A percentile compares a stretch with the other conserved stretches of the same genome.
Conservation (phyloP, 1,140 invertebrate species). For the Heliconius melpomene region DNA sequence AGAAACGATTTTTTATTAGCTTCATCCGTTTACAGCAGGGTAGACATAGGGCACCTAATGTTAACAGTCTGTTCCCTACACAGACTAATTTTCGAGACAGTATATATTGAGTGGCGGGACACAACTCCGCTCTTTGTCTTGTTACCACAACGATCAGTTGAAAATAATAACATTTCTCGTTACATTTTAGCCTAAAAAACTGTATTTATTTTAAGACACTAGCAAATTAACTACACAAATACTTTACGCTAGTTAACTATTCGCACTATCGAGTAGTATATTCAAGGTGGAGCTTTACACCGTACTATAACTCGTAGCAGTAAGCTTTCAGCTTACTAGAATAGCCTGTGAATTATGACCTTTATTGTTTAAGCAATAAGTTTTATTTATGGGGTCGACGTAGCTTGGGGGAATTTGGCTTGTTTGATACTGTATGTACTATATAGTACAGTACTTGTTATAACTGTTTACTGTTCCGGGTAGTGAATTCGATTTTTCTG, state of each 20-base stretch:
- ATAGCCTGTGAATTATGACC: constrained; percentile 37
- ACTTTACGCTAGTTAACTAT: neutral
- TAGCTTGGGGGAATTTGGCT: constrained; percentile 23
- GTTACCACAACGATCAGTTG: neutral
- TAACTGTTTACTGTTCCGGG: no score
- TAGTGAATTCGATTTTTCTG: no score
- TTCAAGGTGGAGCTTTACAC: constrained; percentile 2
- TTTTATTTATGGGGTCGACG: constrained; percentile 39
- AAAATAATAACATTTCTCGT: neutral
- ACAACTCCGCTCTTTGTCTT: neutral
- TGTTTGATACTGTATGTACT: neutral
- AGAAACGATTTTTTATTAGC: no score
- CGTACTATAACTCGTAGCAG: constrained; percentile 3
- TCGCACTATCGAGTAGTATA: neutral
- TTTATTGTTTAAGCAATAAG: constrained; percentile 42
- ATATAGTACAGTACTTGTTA: neutral
- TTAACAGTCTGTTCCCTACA: no score
- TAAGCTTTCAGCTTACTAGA: constrained; percentile 14
- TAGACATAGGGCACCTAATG: no score
- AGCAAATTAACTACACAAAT: neutral
- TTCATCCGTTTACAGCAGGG: no score
- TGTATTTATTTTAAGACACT: neutral
- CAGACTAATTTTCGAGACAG: no score
- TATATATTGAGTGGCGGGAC: no score
- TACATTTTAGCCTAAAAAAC: neutral